Percentiles rank a stretch among this genome's conserved stretches.
These are phyloP conservation scores for Eublepharis macularius DNA, from an alignment of 2,113 vertebrate genomes.

Conservation along the genomic window DNA sequence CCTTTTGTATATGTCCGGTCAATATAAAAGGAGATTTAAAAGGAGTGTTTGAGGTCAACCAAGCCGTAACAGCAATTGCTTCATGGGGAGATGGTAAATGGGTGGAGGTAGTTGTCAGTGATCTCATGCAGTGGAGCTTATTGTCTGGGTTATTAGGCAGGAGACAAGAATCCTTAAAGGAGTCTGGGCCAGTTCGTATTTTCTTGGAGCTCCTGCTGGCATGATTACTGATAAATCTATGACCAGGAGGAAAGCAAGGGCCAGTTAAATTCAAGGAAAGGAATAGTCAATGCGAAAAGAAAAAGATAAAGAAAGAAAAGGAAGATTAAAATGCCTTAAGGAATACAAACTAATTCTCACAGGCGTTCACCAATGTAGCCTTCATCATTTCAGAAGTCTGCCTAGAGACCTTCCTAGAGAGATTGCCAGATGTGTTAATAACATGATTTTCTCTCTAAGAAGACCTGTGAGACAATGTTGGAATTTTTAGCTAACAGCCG, in stretches of 20 bases:
- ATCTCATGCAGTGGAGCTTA: slow-evolving; percentile 8
- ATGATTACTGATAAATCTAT: background rate
- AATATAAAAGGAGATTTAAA: background rate
- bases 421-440: background rate
- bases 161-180: slow-evolving; percentile 24
- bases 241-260: background rate
- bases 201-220: slow-evolving; percentile 27
- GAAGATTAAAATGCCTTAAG: background rate
- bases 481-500: background rate
- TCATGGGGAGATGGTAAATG: slow-evolving; percentile 11
- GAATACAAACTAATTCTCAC: background rate
- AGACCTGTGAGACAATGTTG: background rate
- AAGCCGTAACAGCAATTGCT: background rate
- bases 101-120: slow-evolving; percentile 17
- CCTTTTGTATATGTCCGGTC: background rate
- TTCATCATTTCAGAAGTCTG: no score
- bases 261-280: background rate
- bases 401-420: background rate
- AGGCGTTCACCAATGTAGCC: background rate
- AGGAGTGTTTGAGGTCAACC: background rate
- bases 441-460: background rate
- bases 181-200: background rate
- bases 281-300: background rate
- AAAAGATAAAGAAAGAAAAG: no score
- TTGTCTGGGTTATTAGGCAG: slow-evolving; percentile 10